Conservation (phyloP, 2,888 invertebrate species). For the Drosophila meridionalis region DNA sequence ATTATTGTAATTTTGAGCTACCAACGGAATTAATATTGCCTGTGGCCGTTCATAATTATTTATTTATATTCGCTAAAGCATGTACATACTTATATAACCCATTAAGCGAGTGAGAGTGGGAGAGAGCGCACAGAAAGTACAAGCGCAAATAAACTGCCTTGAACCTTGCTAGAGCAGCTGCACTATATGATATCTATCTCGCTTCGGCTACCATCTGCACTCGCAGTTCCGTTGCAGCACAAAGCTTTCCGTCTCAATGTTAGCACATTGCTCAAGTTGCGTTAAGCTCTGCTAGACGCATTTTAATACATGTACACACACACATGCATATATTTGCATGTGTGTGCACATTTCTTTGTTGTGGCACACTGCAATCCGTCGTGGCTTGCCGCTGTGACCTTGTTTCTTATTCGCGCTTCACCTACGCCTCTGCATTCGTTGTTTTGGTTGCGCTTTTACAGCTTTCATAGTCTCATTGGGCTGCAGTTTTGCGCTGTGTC, state of each 20-base stretch:
- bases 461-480: constrained; percentile 7
- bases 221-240: constrained; percentile 24
- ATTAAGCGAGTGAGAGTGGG: constrained; percentile 12
- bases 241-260: constrained; percentile 65
- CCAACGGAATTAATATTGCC: background rate
- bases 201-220: constrained; percentile 14
- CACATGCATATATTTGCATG: background rate
- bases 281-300: constrained; percentile 62
- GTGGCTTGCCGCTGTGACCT: constrained; percentile 67
- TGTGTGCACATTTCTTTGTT: constrained; percentile 2
- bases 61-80: background rate
- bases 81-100: background rate
- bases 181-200: constrained; percentile 14
- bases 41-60: background rate
- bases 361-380: constrained; percentile 33
- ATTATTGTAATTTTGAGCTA: background rate
- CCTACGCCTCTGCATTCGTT: constrained; percentile 36
- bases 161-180: constrained; percentile 35
- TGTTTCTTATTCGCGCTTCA: constrained; percentile 59
- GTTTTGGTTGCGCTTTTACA: constrained; percentile 11
- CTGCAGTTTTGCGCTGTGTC: constrained; percentile 34
- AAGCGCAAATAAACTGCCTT: constrained; percentile 37
- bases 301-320: constrained; percentile 20
- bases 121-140: constrained; percentile 8
- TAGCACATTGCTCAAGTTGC: constrained; percentile 51